phyloP scores from a whole-genome alignment of 1,140 invertebrate genomes.

The Megalopta genalis region DNA sequence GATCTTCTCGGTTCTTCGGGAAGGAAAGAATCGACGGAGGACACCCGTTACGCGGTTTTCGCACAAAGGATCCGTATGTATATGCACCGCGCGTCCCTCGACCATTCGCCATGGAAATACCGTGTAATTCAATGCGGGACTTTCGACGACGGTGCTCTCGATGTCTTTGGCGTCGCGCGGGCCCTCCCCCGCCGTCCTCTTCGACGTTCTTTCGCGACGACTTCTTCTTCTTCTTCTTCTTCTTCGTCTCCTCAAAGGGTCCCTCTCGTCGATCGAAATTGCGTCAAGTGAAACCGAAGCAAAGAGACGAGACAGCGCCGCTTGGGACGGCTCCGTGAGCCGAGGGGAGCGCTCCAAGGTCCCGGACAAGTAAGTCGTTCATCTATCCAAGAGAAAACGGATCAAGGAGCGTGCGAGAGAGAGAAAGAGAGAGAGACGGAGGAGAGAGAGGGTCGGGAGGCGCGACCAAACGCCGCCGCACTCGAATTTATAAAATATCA shows the following conservation, averaged over 20 bases:
- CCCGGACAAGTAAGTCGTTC: slow-evolving; percentile 28
- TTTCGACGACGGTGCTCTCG: slow-evolving; percentile 62
- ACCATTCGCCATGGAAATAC: slow-evolving; percentile 67
- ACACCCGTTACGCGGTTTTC: slow-evolving; percentile 61
- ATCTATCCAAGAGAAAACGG: slow-evolving; percentile 5
- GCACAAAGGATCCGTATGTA: slow-evolving; percentile 61
- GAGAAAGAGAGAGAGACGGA: not conserved
- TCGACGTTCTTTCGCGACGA: not conserved
- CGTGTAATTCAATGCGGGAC: slow-evolving; percentile 67
- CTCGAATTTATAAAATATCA: slow-evolving; percentile 75
- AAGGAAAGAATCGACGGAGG: not conserved
- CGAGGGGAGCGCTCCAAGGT: not conserved
- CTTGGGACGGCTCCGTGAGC: not conserved
- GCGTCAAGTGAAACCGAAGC: slow-evolving; percentile 37
- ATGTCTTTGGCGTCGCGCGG: slow-evolving; percentile 52
- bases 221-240: slow-evolving; percentile 20
- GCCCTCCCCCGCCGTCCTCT: not conserved
- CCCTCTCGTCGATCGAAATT: slow-evolving; percentile 49
- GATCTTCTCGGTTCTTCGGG: too few species aligned
- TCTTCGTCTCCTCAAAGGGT: slow-evolving; percentile 28
- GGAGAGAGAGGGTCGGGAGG: slow-evolving; percentile 22
- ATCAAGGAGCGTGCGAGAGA: not conserved
- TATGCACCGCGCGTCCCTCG: slow-evolving; percentile 50
- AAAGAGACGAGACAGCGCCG: slow-evolving; percentile 19
- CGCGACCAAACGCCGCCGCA: slow-evolving; percentile 52